A percentile compares a stretch with the other conserved stretches of the same genome.
phyloP scores from a whole-genome alignment of 1,140 invertebrate species.

The Psix sp. region DNA sequence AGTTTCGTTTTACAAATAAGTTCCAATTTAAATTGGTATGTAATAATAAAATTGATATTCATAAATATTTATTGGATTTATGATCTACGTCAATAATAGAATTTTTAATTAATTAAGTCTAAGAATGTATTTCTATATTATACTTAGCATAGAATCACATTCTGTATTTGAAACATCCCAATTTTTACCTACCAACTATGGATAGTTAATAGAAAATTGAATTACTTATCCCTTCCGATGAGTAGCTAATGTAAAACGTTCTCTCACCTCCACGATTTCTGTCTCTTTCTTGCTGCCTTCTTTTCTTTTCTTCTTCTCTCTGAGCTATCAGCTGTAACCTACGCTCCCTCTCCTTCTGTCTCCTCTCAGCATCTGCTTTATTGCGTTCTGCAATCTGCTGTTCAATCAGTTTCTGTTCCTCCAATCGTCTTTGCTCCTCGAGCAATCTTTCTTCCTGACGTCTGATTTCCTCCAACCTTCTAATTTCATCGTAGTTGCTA shows the following conservation, averaged over 20 bases:
- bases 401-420: conserved; percentile 35
- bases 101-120: not conserved
- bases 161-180: too few relatives aligned
- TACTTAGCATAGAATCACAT: not conserved
- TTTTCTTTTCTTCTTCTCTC: conserved; percentile 49
- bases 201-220: too few relatives aligned
- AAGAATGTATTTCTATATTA: not conserved
- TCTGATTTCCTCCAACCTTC: conserved; percentile 32
- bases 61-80: too few relatives aligned
- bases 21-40: too few relatives aligned
- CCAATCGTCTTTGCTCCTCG: conserved; percentile 13
- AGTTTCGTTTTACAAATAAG: too few relatives aligned
- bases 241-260: too few relatives aligned
- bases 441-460: conserved; percentile 22
- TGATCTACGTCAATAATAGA: conserved; percentile 1
- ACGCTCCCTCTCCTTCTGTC: conserved; percentile 20
- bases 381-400: conserved; percentile 25
- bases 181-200: too few relatives aligned
- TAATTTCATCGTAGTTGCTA: too few relatives aligned
- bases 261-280: conserved; percentile 37
- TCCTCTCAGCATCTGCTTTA: conserved; percentile 26
- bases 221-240: too few relatives aligned
- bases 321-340: conserved; percentile 26
- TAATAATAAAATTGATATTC: too few relatives aligned
- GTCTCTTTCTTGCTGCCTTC: conserved; percentile 39